Conservation (phyloP, 2,113 vertebrate species). For the Phocoena sinus region DNA sequence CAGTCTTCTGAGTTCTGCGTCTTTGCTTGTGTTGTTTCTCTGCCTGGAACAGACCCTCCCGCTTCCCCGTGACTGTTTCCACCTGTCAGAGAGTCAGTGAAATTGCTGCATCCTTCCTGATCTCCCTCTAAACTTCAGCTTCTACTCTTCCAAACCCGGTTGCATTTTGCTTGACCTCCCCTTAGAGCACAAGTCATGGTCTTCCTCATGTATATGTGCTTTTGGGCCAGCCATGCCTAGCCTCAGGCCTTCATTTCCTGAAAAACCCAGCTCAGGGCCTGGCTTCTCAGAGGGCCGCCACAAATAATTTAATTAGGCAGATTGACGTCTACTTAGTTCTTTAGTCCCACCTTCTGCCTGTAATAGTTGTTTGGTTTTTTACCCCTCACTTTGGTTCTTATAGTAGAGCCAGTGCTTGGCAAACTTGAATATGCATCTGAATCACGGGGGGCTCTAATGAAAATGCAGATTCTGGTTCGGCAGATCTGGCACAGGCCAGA, state of each 20-base stretch:
- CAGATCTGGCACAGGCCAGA: background rate
- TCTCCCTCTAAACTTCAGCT: background rate
- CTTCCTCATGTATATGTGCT: background rate
- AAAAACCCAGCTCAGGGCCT: background rate
- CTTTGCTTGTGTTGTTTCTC: background rate
- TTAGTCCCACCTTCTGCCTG: background rate
- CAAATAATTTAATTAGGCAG: background rate
- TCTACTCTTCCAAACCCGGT: background rate
- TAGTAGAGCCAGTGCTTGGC: background rate
- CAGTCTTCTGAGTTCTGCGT: background rate
- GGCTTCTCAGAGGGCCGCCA: too few species aligned
- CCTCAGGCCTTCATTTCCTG: background rate
- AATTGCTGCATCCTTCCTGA: background rate
- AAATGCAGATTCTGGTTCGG: slow-evolving; percentile 24
- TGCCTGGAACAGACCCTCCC: background rate
- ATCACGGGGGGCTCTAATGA: slow-evolving; percentile 5
- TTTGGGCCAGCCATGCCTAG: background rate
- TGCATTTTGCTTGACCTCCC: background rate
- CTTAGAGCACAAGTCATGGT: background rate
- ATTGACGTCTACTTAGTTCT: background rate
- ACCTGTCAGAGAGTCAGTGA: background rate
- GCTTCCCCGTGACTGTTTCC: background rate
- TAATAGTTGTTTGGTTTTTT: background rate
- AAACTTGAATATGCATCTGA: background rate
- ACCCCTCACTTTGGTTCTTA: background rate